Percentiles rank a stretch among this genome's conserved stretches.
Evolutionary conservation across 2,113 vertebrate genomes (phyloP).

Genomic region (Atherinomorus stipes): DNA sequence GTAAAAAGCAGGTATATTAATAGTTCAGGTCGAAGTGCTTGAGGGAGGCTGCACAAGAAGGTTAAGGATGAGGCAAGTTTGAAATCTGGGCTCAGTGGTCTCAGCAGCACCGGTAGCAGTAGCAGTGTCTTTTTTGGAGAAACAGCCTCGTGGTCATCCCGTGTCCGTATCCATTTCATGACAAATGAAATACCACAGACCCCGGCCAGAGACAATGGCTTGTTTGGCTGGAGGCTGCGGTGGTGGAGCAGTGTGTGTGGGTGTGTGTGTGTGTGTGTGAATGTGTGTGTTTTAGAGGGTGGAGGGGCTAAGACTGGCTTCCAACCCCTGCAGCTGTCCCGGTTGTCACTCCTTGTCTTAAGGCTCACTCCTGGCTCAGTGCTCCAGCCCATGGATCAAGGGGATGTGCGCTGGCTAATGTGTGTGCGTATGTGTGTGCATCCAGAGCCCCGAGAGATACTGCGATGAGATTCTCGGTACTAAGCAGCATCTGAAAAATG

Average conservation of each 20-base stretch:
- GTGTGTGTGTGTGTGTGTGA: conserved; percentile 11
- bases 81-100: conserved; percentile 38
- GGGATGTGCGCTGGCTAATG: conserved; percentile 61
- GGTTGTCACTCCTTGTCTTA: conserved; percentile 84
- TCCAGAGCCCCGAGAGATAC: conserved; percentile 53
- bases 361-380: conserved; percentile 80
- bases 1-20: conserved; percentile 73
- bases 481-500: conserved; percentile 64
- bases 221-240: conserved; percentile 68
- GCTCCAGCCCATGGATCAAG: conserved; percentile 69
- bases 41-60: conserved; percentile 53
- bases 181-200: conserved; percentile 84
- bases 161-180: conserved; percentile 82
- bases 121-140: conserved; percentile 65
- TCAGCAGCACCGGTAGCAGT: conserved; percentile 45
- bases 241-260: conserved; percentile 27
- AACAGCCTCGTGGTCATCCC: conserved; percentile 68
- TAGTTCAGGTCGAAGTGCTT: conserved; percentile 63
- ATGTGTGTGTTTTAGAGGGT: conserved; percentile 13
- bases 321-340: conserved; percentile 82
- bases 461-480: conserved; percentile 48
- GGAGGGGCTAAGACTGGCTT: conserved; percentile 67
- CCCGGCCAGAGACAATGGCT: conserved; percentile 78
- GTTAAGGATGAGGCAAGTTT: conserved; percentile 70
- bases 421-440: conserved; percentile 37